A percentile compares a stretch with the other conserved stretches of the same genome.
Conservation (phyloP, 1,140 invertebrate species). For the Drosophila neocordata region DNA sequence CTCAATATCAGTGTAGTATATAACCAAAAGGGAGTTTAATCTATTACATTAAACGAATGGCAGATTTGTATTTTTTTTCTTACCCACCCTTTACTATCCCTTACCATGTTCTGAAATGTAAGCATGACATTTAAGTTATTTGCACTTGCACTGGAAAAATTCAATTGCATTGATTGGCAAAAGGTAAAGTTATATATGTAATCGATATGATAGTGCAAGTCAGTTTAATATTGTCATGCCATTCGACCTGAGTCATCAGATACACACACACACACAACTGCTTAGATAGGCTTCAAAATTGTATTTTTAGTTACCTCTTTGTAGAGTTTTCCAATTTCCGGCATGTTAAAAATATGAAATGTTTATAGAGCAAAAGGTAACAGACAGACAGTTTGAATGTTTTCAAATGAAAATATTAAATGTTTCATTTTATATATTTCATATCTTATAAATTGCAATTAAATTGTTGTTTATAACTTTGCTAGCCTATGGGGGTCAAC, state of each 20-base stretch:
- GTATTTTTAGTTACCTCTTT: conserved; percentile 26
- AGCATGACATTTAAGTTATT: conserved; percentile 79
- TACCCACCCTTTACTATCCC: too few species aligned
- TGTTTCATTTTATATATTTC: neutral
- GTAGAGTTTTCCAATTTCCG: conserved; percentile 58
- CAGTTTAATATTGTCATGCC: conserved; percentile 29
- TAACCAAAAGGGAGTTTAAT: conserved; percentile 66
- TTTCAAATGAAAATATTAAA: neutral
- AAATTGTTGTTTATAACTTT: conserved; percentile 37
- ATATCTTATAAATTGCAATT: conserved; percentile 15
- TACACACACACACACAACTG: conserved; percentile 17
- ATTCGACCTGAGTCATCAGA: conserved; percentile 47
- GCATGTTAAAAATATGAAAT: conserved; percentile 19
- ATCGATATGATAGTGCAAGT: conserved; percentile 1
- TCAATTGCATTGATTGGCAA: conserved; percentile 10
- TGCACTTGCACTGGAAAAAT: conserved; percentile 16
- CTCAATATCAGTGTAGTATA: conserved; percentile 14
- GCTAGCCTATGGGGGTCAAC: neutral
- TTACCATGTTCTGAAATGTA: conserved; percentile 35
- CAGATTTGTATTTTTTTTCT: conserved; percentile 69
- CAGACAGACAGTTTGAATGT: too few species aligned
- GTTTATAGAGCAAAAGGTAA: neutral
- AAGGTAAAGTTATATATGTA: neutral
- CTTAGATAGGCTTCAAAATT: neutral
- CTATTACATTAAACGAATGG: conserved; percentile 71